Percentiles rank a stretch among this genome's conserved stretches.
These are phyloP conservation scores for Stomatorhinus ivindoensis DNA, from an alignment of 2,113 vertebrate species.

Conservation along the genomic window DNA sequence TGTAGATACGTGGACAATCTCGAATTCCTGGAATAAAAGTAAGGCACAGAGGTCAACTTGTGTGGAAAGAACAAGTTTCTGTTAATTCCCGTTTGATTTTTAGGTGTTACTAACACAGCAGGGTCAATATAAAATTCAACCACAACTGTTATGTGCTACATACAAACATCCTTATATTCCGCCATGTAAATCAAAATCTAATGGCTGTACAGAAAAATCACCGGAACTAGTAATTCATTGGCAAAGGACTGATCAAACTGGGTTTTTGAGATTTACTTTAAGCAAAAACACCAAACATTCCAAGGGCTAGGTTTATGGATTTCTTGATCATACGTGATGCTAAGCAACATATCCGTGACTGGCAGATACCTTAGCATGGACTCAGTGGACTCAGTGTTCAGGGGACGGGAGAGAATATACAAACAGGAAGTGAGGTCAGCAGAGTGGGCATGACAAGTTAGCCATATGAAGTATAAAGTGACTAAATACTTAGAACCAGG, in stretches of 20 bases:
- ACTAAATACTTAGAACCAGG: background rate
- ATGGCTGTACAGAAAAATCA: background rate
- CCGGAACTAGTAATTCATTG: background rate
- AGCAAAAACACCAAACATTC: background rate
- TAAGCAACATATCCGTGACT: background rate
- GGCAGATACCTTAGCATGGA: background rate
- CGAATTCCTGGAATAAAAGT: conserved; percentile 3
- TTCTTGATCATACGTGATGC: background rate
- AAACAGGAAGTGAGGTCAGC: background rate
- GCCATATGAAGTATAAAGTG: background rate
- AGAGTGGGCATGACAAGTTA: background rate
- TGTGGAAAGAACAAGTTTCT: background rate
- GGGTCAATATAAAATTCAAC: background rate
- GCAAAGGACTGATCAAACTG: background rate
- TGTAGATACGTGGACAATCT: background rate
- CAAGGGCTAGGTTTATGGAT: background rate
- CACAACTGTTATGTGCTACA: background rate
- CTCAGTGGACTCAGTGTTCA: too few relatives aligned
- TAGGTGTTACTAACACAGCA: background rate
- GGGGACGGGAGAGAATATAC: background rate
- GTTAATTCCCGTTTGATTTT: background rate
- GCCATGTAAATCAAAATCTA: background rate
- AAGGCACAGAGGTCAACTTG: background rate
- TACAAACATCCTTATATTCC: background rate
- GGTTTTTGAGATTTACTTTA: background rate